These are phyloP conservation scores for Synergus japonicus DNA, from an alignment of 2,888 invertebrate species.

Conservation along the genomic window DNA sequence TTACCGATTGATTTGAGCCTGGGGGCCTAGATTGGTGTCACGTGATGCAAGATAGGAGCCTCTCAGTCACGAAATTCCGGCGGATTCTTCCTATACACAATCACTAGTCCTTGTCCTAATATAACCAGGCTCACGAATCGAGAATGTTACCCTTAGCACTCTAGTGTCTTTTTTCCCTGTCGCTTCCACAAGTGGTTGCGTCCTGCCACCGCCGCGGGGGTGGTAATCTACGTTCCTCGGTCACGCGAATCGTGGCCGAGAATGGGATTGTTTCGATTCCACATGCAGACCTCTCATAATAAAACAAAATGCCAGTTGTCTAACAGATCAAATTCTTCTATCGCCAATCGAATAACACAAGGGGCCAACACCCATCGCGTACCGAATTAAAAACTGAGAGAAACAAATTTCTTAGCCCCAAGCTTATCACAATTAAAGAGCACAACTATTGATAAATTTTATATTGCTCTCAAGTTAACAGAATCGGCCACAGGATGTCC, in stretches of 20 bases:
- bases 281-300: slow-evolving; percentile 1
- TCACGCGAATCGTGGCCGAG: slow-evolving; percentile 42
- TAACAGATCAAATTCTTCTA: not conserved
- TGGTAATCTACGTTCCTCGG: slow-evolving; percentile 36
- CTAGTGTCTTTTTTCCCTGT: slow-evolving; percentile 37
- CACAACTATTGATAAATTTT: not conserved
- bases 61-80: slow-evolving; percentile 28
- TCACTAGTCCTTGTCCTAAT: slow-evolving; percentile 29
- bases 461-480: not conserved
- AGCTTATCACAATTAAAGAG: not conserved
- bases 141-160: not conserved
- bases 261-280: slow-evolving; percentile 23
- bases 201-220: slow-evolving; percentile 53
- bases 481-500: not conserved
- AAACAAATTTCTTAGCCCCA: not conserved
- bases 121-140: not conserved
- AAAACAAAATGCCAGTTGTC: slow-evolving; percentile 15
- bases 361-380: slow-evolving; percentile 55
- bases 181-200: slow-evolving; percentile 75
- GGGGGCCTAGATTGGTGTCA: slow-evolving; percentile 13
- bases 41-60: slow-evolving; percentile 22
- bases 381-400: slow-evolving; percentile 57
- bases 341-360: slow-evolving; percentile 35
- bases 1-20: slow-evolving; percentile 36
- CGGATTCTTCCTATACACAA: slow-evolving; percentile 28